Conservation (phyloP, 1,140 invertebrate species). For the Wasmannia auropunctata region DNA sequence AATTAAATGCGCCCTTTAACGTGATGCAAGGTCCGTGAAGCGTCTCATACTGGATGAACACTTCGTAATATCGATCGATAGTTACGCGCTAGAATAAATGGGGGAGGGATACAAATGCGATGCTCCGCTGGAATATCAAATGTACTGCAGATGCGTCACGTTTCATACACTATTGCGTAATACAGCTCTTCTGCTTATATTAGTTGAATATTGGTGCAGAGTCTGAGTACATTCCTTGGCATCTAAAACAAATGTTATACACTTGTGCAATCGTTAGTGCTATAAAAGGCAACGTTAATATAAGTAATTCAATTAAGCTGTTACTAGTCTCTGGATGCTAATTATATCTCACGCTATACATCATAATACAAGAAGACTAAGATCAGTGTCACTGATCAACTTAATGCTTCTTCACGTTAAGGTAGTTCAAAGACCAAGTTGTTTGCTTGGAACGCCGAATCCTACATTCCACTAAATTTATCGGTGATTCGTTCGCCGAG, state of each 20-base stretch:
- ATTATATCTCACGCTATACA: background rate
- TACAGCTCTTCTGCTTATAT: background rate
- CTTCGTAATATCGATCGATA: constrained; percentile 65
- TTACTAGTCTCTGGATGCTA: background rate
- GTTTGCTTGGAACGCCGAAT: constrained; percentile 6
- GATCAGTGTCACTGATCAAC: background rate
- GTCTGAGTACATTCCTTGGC: background rate
- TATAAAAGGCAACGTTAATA: background rate
- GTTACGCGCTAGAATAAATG: constrained; percentile 8
- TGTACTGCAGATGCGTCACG: background rate
- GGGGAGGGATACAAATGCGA: background rate
- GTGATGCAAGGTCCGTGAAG: constrained; percentile 56
- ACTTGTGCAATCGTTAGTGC: background rate
- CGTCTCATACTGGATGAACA: constrained; percentile 59
- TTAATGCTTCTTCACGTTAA: background rate
- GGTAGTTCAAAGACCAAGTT: background rate
- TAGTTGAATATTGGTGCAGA: background rate
- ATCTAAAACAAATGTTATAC: background rate
- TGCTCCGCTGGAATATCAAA: constrained; percentile 18
- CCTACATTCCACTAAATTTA: constrained; percentile 29
- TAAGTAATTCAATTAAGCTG: background rate
- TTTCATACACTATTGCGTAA: constrained; percentile 15
- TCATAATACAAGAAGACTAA: background rate
- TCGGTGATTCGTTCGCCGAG: constrained; percentile 10
- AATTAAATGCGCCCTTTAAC: constrained; percentile 78